Evolutionary conservation across 2,888 invertebrate genomes (phyloP), one percentile per base, ranked within the genome.

Genomic region (Limenitis camilla): DNA sequence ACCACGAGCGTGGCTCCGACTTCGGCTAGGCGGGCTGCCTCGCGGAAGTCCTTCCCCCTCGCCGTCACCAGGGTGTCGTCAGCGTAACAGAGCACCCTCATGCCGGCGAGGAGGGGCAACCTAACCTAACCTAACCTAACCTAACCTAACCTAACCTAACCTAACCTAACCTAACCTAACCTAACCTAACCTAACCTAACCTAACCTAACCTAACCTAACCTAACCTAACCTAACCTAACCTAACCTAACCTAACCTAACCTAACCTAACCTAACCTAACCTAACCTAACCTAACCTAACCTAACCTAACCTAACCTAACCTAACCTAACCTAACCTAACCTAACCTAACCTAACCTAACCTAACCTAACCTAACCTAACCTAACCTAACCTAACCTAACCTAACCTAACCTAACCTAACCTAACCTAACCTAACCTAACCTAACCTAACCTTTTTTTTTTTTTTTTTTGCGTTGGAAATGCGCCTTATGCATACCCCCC

Each of bases 311-410:
- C 52, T 48, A 48, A 52, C 47, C 52, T 48, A 52, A 52, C 52
- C 52, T 52, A 52, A 52, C 52, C 52, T 52, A 48, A 52, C 52
- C 52, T 52, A 52, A 52, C 52, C 52, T 52, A 52, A 52, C 52
- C 52, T 48, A 48, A 52, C 47, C 52, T 52, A 47, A 43, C 43
- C 52, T 51, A 48, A 52, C 52, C 52, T 52, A 47, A 48, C 52
- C 52, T 52, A 48, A 47, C 48, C 52, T 52, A 52, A 48, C 52
- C 52, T 52, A 52, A 52, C 52, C 52, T 52, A 52, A 52, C 52
- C 52, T 52, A 52, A 52, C 52, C 52, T 52, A 52, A 52, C 52
- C 52, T 52, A 48, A 52, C 52, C 48, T 52, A 52, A 48, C 52
- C 52, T 52, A 52, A 52, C 52, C 52, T 52, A 52, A 52, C 52